Evolutionary conservation across 2,113 vertebrate species (phyloP), one percentile per base, ranked within the genome.

Genomic region (Eira barbara): DNA sequence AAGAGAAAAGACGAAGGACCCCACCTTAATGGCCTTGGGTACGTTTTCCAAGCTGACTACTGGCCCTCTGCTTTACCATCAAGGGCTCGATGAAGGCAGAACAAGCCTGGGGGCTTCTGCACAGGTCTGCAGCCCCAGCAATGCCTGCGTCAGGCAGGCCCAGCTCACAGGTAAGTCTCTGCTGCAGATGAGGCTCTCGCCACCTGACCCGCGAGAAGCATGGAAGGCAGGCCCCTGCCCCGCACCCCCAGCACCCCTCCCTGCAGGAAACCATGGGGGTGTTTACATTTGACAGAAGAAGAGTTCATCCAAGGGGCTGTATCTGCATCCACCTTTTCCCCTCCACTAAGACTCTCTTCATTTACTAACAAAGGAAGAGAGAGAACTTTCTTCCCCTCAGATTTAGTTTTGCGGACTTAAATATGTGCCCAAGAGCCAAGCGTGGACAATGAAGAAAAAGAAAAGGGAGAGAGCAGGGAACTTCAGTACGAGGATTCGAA

Each of bases 401-500:
- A 67, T 89, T 95, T 52, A 71, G 94, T 94, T 76, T 92, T 91
- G 85, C 94, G 95, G 83, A 97, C 82, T 20, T 52, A 52, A 69
- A 79, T 76, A 65, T 59, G 34, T 83, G 47, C 71, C 4, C 31
- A 29, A 52, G 92, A 97, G 83, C 57, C 96, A 82, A 85, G 25
- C 79, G 25, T 3, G 0, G 57, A 74, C 71, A 63, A 95, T 89
- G 93, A 73, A 74, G 31, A 42, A 4, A 49, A 67, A 67, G 42
- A 42, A 27, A 89, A 90, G 78, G 63, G 6, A 34, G 3, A 71
- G 88, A 93, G 94, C 79, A 92, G 47, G 59, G 93, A 98, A 98
- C 98, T 98, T 98, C 98, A 98, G 97, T 97, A 52, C n/a, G 1
- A 7, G 25, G 67, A 97, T 98, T 99, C 98, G 98, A 98, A 2